Conservation (phyloP, 1,140 invertebrate genomes). For the Cydia amplana region DNA sequence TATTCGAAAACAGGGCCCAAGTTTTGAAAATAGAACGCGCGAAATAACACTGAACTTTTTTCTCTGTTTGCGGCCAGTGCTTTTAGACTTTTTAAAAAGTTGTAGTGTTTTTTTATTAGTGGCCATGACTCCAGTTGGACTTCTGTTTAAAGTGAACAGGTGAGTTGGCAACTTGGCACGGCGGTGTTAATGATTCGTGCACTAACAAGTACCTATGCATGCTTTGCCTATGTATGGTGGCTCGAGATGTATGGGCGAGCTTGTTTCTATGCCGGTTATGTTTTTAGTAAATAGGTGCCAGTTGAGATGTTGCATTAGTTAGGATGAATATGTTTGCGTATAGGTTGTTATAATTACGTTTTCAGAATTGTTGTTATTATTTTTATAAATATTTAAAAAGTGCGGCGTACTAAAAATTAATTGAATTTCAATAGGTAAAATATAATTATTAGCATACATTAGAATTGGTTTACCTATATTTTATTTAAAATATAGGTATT, state of each 20-base stretch:
- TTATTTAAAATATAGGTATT: no score
- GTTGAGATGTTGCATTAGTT: not conserved
- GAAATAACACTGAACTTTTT: not conserved
- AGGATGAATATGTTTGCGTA: not conserved
- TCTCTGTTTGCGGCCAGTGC: not conserved
- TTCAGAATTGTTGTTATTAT: not conserved
- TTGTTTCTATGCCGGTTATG: slow-evolving; percentile 18
- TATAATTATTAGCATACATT: no score
- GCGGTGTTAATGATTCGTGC: slow-evolving; percentile 34
- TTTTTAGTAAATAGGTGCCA: slow-evolving; percentile 9
- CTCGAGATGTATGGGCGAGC: slow-evolving; percentile 39
- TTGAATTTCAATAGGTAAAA: no score
- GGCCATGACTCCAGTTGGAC: slow-evolving; percentile 74
- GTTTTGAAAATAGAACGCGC: slow-evolving; percentile 35
- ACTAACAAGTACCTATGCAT: slow-evolving; percentile 33
- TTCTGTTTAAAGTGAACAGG: slow-evolving; percentile 78
- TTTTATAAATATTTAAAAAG: no score
- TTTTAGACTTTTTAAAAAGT: slow-evolving; percentile 34
- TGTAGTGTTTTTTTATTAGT: slow-evolving; percentile 33
- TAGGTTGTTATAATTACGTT: not conserved
- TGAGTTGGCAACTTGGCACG: slow-evolving; percentile 48
- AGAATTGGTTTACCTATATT: no score
- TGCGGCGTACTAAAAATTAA: no score
- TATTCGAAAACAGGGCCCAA: slow-evolving; percentile 22
- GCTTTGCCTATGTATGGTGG: slow-evolving; percentile 37